phyloP scores from a whole-genome alignment of 2,113 vertebrate genomes.

The Periophthalmus modestus region DNA sequence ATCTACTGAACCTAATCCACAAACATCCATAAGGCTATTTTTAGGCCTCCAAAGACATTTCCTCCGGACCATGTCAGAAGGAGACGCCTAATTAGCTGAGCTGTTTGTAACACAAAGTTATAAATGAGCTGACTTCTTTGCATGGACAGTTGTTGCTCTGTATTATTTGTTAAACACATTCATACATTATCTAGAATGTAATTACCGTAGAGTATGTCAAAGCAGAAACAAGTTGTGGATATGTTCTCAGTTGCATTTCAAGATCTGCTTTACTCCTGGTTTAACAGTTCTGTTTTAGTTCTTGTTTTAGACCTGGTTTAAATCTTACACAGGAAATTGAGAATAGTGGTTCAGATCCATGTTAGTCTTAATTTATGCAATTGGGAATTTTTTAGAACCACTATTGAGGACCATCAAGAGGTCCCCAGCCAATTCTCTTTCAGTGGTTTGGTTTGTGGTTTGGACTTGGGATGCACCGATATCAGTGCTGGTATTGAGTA shows the following conservation, averaged over 20 bases:
- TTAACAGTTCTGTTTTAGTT: neutral
- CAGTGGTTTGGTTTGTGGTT: no score
- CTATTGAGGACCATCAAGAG: no score
- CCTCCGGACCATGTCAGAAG: slow-evolving; percentile 10
- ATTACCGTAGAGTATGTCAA: neutral
- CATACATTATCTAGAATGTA: neutral
- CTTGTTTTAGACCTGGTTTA: neutral
- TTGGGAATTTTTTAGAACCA: no score
- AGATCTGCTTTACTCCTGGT: neutral
- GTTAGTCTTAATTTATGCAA: neutral
- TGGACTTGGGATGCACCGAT: no score
- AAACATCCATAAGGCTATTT: slow-evolving; percentile 1
- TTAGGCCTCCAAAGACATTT: slow-evolving; percentile 1
- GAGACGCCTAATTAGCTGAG: neutral
- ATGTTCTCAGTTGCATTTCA: neutral
- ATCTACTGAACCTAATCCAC: slow-evolving; percentile 11
- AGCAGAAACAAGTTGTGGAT: neutral
- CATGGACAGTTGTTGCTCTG: neutral
- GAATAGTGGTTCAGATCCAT: neutral
- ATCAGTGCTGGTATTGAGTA: no score
- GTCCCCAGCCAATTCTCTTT: no score
- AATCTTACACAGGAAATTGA: neutral
- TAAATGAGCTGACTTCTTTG: neutral
- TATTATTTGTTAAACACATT: neutral
- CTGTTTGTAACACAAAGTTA: slow-evolving; percentile 1